These are phyloP conservation scores for Oreochromis aureus DNA, from an alignment of 2,113 vertebrate species.

Conservation along the genomic window DNA sequence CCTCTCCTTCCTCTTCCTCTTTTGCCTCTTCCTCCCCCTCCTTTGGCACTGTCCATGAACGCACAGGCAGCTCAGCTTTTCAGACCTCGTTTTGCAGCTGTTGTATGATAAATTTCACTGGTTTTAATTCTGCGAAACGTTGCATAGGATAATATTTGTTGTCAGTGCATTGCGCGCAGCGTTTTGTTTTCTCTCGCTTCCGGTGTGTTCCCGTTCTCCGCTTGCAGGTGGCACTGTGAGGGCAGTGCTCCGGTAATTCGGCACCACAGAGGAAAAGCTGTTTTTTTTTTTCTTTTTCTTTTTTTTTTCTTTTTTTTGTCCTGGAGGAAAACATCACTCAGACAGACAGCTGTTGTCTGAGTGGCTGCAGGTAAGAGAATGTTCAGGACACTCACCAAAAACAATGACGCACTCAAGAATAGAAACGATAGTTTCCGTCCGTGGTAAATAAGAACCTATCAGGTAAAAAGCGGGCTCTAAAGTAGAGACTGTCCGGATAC, in stretches of 20 bases:
- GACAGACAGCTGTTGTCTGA: neutral
- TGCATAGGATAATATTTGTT: neutral
- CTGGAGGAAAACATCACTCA: neutral
- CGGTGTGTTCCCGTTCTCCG: neutral
- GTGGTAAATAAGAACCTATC: neutral
- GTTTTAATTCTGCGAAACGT: neutral
- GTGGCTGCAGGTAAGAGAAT: neutral
- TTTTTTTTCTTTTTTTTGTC: neutral
- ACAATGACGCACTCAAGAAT: neutral
- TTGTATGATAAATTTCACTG: neutral
- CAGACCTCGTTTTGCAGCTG: neutral
- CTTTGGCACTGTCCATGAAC: slow-evolving; percentile 14
- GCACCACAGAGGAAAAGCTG: slow-evolving; percentile 31
- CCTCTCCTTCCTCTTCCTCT: slow-evolving; percentile 12
- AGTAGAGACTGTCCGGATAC: no score
- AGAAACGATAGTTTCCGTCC: neutral
- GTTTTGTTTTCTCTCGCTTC: neutral
- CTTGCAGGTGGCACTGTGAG: slow-evolving; percentile 24
- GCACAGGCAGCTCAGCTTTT: neutral
- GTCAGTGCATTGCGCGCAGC: neutral
- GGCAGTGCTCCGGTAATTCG: rapidly evolving
- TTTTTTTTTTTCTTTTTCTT: rapidly evolving
- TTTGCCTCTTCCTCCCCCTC: slow-evolving; percentile 1
- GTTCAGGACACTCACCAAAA: neutral
- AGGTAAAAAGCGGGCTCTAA: neutral